Conservation (phyloP, 1,140 invertebrate species). For the Orius laevigatus region DNA sequence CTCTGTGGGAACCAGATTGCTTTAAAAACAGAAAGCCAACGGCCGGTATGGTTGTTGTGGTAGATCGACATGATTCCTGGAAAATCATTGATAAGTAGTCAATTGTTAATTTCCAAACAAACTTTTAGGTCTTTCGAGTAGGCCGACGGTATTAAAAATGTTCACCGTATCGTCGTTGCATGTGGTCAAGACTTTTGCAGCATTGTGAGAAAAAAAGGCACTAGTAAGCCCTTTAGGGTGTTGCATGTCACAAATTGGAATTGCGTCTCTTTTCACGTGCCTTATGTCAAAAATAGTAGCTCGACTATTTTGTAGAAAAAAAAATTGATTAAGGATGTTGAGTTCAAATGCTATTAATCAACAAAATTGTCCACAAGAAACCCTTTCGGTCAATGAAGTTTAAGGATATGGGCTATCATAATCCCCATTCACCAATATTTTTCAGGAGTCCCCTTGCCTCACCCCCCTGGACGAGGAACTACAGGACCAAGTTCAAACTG, state of each 20-base stretch:
- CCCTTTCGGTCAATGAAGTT: background rate
- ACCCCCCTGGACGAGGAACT: too few species aligned
- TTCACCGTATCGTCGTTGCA: slow-evolving; percentile 20
- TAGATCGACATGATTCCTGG: slow-evolving; percentile 2
- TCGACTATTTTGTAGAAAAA: background rate
- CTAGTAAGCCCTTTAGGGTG: slow-evolving; percentile 15
- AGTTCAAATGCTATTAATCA: background rate
- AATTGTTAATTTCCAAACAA: background rate
- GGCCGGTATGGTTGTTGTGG: slow-evolving; percentile 19
- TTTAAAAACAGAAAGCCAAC: slow-evolving; percentile 20
- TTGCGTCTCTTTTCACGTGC: slow-evolving; percentile 5
- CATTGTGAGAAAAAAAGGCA: slow-evolving; percentile 22
- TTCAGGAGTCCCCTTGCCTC: too few species aligned
- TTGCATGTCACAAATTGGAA: slow-evolving; percentile 13
- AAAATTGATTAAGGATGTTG: too few species aligned
- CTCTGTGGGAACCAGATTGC: slow-evolving; percentile 18
- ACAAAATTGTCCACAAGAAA: background rate
- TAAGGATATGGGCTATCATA: too few species aligned
- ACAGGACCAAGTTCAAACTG: too few species aligned
- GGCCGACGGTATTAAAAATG: slow-evolving; percentile 12
- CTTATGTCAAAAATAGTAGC: too few species aligned
- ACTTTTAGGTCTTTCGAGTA: slow-evolving; percentile 1
- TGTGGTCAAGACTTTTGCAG: slow-evolving; percentile 19
- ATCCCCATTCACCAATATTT: too few species aligned
- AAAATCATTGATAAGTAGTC: slow-evolving; percentile 4